Evolutionary conservation across 1,140 invertebrate species (phyloP).

Genomic region (Scylla paramamosain): DNA sequence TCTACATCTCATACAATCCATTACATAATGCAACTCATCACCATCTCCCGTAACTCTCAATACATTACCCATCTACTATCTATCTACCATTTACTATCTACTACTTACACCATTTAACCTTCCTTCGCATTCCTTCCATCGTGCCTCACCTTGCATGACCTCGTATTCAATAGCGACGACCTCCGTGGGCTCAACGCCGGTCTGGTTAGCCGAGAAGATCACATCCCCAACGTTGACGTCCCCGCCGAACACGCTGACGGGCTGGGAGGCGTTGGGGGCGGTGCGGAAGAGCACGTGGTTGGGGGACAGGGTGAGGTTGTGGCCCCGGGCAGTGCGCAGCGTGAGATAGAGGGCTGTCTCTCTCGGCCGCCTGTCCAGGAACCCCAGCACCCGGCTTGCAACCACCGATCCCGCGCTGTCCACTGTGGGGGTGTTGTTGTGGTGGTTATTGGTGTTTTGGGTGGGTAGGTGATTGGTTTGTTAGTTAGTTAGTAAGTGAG

Average conservation of each 20-base stretch:
- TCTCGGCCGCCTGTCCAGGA: slow-evolving; percentile 72
- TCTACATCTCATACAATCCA: too few relatives aligned
- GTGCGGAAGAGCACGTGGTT: slow-evolving; percentile 68
- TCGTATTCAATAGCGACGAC: slow-evolving; percentile 53
- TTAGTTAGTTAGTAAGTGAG: too few relatives aligned
- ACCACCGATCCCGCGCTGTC: slow-evolving; percentile 74
- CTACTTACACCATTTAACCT: too few relatives aligned
- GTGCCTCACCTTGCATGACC: slow-evolving; percentile 35
- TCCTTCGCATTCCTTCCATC: too few relatives aligned
- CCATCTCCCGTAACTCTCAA: too few relatives aligned
- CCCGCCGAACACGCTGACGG: slow-evolving; percentile 50
- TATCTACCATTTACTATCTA: too few relatives aligned
- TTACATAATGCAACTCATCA: too few relatives aligned
- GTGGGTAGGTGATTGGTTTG: too few relatives aligned
- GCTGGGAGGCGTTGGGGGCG: background rate
- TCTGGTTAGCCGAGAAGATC: slow-evolving; percentile 55
- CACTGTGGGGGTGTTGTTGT: slow-evolving; percentile 36
- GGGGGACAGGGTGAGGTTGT: slow-evolving; percentile 70
- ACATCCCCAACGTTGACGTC: slow-evolving; percentile 63
- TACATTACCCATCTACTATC: too few relatives aligned
- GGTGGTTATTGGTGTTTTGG: too few relatives aligned
- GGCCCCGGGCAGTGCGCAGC: slow-evolving; percentile 72
- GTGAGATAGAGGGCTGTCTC: slow-evolving; percentile 77
- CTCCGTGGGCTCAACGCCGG: slow-evolving; percentile 44
- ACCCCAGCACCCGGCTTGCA: slow-evolving; percentile 77